Base-by-base conservation (phyloP, 2,113 vertebrate genomes). In the Tinamus guttatus region DNA sequence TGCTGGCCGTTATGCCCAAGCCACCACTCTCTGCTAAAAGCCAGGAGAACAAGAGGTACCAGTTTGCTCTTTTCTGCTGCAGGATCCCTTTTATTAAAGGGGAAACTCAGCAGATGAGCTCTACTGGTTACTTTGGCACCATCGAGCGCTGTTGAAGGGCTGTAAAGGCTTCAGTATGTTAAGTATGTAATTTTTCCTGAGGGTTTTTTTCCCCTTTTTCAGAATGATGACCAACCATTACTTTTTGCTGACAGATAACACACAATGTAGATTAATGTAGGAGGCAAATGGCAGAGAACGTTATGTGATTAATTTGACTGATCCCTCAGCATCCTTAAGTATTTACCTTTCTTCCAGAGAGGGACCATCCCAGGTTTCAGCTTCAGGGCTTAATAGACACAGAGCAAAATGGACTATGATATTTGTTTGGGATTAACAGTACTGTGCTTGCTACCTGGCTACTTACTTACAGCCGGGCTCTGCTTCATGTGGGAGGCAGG, bases 361-460 rank as follows among this genome's bases (percentile, higher is more conserved):
- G 1, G 3, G 2, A 17, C 5, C 2, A 64, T 5, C 18, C 13
- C 28, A 22, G 6, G 8, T 47, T 56, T 82, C 28, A 40, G 25
- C n/a, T 86, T 73, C 27, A 30, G 63, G 63, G 38, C 27, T 65
- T 47, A 36, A 65, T 4, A 49, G 36, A 54, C 25, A 68, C 6
- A 21, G 13, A 1, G 2, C 13, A 7, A 21, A 11, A 2, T 0
- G 5, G 67, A 12, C 27, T 47, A 8, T 32, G 36, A 6, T 5
- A 7, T 36, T 11, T 49, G 34, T 32, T 17, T 4, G 2, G 71
- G 43, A 21, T 22, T 49, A 70, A 13, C n/a, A 45, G 7, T 3
- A 17, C 15, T 3, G 0, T 2, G 5, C 63, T 75, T 81, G 56
- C n/a, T 41, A 62, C 36, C 40, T 2, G 3, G 30, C 2, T 11